Evolutionary conservation across 2,113 vertebrate species (phyloP).

Genomic region (Plotosus lineatus): DNA sequence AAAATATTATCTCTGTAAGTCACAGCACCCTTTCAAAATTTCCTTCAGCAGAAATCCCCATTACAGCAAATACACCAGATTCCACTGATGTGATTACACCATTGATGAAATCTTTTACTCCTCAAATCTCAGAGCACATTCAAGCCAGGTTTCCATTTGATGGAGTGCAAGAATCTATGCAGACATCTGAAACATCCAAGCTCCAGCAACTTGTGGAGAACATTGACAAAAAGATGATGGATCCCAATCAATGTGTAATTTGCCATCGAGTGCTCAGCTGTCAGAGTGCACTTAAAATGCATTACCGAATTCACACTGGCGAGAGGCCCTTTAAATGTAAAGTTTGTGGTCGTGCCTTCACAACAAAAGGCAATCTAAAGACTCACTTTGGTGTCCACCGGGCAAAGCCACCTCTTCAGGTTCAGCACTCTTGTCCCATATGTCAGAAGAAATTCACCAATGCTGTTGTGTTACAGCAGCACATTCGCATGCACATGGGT

Average conservation of each 20-base stretch:
- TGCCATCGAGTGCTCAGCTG: conserved; percentile 96
- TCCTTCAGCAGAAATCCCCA: conserved; percentile 41
- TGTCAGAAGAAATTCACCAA: conserved; percentile 99
- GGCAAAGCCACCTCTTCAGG: conserved; percentile 86
- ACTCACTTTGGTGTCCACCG: conserved; percentile 93
- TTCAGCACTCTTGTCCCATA: conserved; percentile 96
- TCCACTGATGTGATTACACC: conserved; percentile 65
- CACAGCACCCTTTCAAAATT: conserved; percentile 25
- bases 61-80: conserved; percentile 63
- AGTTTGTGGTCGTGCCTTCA: conserved; percentile 94
- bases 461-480: conserved; percentile 92
- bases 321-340: conserved; percentile 97
- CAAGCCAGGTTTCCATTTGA: conserved; percentile 81
- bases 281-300: conserved; percentile 97
- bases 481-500: conserved; percentile 97
- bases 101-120: conserved; percentile 69
- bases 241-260: conserved; percentile 92
- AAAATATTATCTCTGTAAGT: conserved; percentile 54
- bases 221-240: conserved; percentile 94
- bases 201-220: conserved; percentile 97
- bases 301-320: conserved; percentile 95
- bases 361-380: conserved; percentile 98
- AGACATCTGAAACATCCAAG: conserved; percentile 96
- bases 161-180: conserved; percentile 86
- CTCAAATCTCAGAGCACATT: conserved; percentile 76